Percentiles rank a stretch among this genome's conserved stretches.
Conservation (phyloP, 1,140 invertebrate genomes). For the Drosophila neocordata region DNA sequence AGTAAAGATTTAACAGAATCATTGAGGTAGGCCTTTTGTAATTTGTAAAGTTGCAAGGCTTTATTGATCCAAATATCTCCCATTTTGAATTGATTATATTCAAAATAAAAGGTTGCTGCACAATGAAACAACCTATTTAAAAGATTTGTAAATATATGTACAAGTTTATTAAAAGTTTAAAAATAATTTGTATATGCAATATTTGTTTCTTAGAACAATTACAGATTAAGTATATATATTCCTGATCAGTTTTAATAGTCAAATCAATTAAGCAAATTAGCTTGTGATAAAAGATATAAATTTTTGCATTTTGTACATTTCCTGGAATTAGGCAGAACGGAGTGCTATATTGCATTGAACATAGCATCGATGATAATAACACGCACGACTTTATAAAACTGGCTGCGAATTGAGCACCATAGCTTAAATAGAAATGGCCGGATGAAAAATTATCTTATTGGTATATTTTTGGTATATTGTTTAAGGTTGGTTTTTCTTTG, state of each 20-base stretch:
- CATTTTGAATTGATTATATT: too few relatives aligned
- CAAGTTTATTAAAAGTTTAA: slow-evolving; percentile 6
- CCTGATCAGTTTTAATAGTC: neutral
- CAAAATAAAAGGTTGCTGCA: too few relatives aligned
- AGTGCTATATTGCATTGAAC: neutral
- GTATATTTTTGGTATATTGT: slow-evolving; percentile 1
- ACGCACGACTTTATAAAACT: too few relatives aligned
- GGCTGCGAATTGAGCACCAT: too few relatives aligned
- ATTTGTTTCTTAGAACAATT: neutral
- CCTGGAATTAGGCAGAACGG: neutral
- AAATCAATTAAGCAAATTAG: neutral
- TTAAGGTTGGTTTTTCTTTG: neutral
- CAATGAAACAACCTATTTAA: neutral
- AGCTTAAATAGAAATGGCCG: too few relatives aligned
- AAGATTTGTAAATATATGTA: neutral
- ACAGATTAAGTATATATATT: neutral
- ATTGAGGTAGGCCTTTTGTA: too few relatives aligned
- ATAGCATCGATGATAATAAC: too few relatives aligned
- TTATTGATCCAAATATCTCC: too few relatives aligned
- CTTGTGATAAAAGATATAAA: neutral
- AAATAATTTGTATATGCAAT: neutral
- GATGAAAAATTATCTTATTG: neutral
- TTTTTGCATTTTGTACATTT: neutral
- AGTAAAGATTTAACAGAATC: too few relatives aligned
- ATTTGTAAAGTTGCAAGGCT: too few relatives aligned